These are phyloP conservation scores for Telmatochromis brachygnathus DNA, from an alignment of 2,113 vertebrate species.

Conservation along the genomic window DNA sequence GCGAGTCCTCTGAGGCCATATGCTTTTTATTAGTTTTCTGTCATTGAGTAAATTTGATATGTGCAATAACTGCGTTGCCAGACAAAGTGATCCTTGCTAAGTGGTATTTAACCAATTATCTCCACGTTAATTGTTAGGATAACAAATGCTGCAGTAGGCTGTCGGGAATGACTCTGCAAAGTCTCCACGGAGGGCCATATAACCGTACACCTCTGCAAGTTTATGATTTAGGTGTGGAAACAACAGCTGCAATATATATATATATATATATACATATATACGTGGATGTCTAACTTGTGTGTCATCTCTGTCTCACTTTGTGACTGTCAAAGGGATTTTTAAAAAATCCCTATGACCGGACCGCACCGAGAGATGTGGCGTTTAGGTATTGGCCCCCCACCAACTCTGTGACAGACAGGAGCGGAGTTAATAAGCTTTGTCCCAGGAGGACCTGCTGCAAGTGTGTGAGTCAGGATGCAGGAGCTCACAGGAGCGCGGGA, in stretches of 20 bases:
- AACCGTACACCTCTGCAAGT: not conserved
- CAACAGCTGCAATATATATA: not conserved
- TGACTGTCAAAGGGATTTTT: constrained; percentile 11
- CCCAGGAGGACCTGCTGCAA: constrained; percentile 63
- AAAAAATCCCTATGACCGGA: constrained; percentile 40
- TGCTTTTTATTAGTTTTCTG: not conserved
- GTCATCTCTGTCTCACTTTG: not conserved
- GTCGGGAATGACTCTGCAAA: not conserved
- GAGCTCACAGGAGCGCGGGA: constrained; percentile 63
- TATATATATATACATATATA: not conserved
- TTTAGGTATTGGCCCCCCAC: constrained; percentile 14
- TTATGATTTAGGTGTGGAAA: not conserved
- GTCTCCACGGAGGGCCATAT: not conserved
- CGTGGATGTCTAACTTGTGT: not conserved
- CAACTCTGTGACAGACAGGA: constrained; percentile 72
- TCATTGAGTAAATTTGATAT: not conserved
- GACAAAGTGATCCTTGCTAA: constrained; percentile 9
- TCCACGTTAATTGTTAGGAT: constrained; percentile 12
- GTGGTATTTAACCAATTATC: constrained; percentile 26
- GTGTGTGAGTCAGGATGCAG: constrained; percentile 33
- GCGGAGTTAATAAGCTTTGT: constrained; percentile 78
- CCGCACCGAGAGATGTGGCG: constrained; percentile 53
- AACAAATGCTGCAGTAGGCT: constrained; percentile 5
- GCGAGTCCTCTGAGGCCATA: not conserved
- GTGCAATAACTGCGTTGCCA: not conserved